Conservation (phyloP, 2,888 invertebrate genomes). For the Selenia dentaria region DNA sequence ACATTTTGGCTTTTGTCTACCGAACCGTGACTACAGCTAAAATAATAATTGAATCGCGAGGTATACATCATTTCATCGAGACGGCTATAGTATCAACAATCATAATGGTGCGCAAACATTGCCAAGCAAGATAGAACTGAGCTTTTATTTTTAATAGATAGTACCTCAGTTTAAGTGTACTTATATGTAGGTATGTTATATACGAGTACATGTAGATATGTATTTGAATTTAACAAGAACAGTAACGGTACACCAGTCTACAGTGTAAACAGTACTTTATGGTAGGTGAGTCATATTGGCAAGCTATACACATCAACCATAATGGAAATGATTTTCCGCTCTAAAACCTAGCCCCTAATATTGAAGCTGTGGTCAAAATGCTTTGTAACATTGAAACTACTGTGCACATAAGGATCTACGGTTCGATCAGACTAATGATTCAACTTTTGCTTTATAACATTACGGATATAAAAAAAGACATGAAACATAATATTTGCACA, state of each 20-base stretch:
- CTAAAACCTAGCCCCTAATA: no score
- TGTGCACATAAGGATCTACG: no score
- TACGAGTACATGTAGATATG: neutral
- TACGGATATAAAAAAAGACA: no score
- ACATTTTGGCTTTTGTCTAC: conserved; percentile 19
- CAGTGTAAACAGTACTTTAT: conserved; percentile 29
- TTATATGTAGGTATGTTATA: neutral
- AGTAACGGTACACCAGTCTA: conserved; percentile 39
- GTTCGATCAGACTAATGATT: no score
- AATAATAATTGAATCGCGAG: neutral
- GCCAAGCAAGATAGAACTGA: no score
- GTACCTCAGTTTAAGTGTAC: no score
- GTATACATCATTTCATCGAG: neutral
- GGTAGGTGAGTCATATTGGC: conserved; percentile 61
- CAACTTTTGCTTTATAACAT: no score
- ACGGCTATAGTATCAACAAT: no score
- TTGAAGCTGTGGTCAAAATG: conserved; percentile 25
- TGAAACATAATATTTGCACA: conserved; percentile 6
- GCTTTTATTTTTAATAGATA: no score
- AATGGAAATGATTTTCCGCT: conserved; percentile 68
- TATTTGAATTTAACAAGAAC: conserved; percentile 38
- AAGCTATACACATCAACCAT: conserved; percentile 46
- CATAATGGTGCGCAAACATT: no score
- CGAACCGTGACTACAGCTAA: conserved; percentile 1
- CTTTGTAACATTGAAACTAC: conserved; percentile 26